Evolutionary conservation across 2,797 vertebrate species (phyloP), one percentile per base, ranked within the genome.

Genomic region (Oceanodroma leucorhoa): DNA sequence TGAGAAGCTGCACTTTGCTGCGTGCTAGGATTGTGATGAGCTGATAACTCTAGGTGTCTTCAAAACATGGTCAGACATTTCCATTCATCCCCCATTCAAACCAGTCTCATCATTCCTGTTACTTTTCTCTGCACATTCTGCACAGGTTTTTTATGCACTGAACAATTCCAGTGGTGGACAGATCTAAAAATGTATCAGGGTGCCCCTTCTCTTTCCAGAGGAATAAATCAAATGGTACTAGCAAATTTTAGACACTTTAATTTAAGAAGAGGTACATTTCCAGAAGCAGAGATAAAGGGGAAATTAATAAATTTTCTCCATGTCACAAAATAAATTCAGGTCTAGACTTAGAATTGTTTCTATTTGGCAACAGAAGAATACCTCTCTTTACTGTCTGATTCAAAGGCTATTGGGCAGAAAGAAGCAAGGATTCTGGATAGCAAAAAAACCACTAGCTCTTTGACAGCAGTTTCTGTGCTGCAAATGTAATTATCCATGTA

Each of bases 261-360:
- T 96, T 94, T 96, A 93, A 88, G 78, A 92, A 93, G 30, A 85
- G 60, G 58, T 80, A 61, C 23, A 71, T 91, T 91, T 95, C 48
- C 55, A 94, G 76, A 83, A 87, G 30, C 22, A 53, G 73, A 88
- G 61, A 91, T 83, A 91, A 92, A 88, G 18, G 34, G 40, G 73
- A 89, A 83, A 93, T 81, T 58, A 89, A 86, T 92, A 89, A 11
- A 54, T 94, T 93, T 92, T 88, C 70, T 90, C 58, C 22, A 29
- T 55, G 70, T 62, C 70, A 57, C 79, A 83, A 94, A 94, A 93
- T 45, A 91, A 93, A 92, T 89, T 84, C 86, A 72, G 26, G 38
- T 71, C 58, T 76, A 76, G 77, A 84, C 58, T 87, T 84, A 64
- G 51, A 94, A 83, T 67, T 77, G 51, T 80, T 92, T 77, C 22